Percentiles rank a stretch among this genome's conserved stretches.
These are phyloP conservation scores for Prionailurus viverrinus DNA, from an alignment of 2,113 vertebrate species.

Conservation along the genomic window DNA sequence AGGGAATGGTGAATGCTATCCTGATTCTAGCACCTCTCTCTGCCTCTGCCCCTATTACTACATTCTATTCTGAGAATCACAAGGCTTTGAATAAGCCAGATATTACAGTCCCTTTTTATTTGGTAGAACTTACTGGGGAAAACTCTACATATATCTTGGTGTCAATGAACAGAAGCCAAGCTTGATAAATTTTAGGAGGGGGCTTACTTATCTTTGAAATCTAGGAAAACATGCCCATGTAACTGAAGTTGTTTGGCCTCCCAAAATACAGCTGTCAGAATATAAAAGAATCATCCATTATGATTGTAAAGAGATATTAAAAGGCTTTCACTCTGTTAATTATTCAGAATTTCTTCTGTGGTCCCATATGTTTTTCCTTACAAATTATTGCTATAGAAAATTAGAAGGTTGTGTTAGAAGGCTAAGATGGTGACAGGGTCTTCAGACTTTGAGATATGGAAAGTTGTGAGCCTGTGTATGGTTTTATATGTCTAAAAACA, in stretches of 20 bases:
- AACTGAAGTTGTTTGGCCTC: constrained; percentile 5
- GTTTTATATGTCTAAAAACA: neutral
- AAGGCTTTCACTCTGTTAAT: neutral
- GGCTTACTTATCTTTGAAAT: neutral
- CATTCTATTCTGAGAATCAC: neutral
- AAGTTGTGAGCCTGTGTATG: neutral
- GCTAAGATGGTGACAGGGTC: neutral
- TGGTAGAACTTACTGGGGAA: neutral
- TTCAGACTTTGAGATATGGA: neutral
- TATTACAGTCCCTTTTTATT: neutral
- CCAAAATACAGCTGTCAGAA: neutral
- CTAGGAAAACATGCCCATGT: neutral
- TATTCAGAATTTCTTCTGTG: neutral
- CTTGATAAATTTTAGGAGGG: neutral
- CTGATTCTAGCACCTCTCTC: neutral
- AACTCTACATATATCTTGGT: neutral
- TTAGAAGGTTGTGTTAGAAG: neutral
- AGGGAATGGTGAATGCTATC: neutral
- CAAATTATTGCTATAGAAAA: neutral
- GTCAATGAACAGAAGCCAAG: neutral
- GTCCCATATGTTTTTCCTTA: neutral
- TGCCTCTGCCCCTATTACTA: neutral
- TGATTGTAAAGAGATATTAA: neutral
- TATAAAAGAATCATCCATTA: constrained; percentile 19
- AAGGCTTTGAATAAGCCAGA: neutral